phyloP scores from a whole-genome alignment of 2,888 invertebrate species.

The Euproctis similis region DNA sequence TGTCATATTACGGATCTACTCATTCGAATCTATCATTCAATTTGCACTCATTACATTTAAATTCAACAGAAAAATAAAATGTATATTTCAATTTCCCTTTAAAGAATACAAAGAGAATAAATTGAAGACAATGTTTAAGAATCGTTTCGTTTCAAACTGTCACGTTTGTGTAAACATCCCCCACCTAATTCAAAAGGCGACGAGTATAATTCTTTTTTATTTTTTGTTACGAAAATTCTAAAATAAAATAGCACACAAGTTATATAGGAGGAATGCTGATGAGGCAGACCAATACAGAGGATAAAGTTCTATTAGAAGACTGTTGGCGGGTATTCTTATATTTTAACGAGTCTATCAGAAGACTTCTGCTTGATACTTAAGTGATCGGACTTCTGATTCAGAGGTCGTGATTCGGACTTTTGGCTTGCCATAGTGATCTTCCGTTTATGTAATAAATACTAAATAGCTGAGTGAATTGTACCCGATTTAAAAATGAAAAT shows the following conservation, averaged over 20 bases:
- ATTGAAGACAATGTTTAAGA: slow-evolving; percentile 2
- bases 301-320: too few relatives aligned
- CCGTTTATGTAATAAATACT: too few relatives aligned
- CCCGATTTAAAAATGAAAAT: too few relatives aligned
- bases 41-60: not conserved
- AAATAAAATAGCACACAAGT: slow-evolving; percentile 4
- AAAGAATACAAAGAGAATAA: not conserved
- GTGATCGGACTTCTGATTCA: too few relatives aligned
- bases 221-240: too few relatives aligned
- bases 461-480: too few relatives aligned
- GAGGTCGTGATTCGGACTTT: too few relatives aligned
- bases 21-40: too few relatives aligned
- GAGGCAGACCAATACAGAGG: slow-evolving; percentile 3
- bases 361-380: too few relatives aligned
- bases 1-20: not conserved
- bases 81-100: not conserved
- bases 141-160: slow-evolving; percentile 5
- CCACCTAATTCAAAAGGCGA: slow-evolving; percentile 5
- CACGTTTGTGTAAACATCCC: slow-evolving; percentile 5
- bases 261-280: slow-evolving; percentile 6
- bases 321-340: too few relatives aligned
- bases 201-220: slow-evolving; percentile 2
- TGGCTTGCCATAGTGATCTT: too few relatives aligned
- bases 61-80: not conserved
- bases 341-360: too few relatives aligned